A percentile compares a stretch with the other conserved stretches of the same genome.
These are phyloP conservation scores for Sebastes reedi DNA, from an alignment of 2,797 vertebrate genomes.

Conservation along the genomic window DNA sequence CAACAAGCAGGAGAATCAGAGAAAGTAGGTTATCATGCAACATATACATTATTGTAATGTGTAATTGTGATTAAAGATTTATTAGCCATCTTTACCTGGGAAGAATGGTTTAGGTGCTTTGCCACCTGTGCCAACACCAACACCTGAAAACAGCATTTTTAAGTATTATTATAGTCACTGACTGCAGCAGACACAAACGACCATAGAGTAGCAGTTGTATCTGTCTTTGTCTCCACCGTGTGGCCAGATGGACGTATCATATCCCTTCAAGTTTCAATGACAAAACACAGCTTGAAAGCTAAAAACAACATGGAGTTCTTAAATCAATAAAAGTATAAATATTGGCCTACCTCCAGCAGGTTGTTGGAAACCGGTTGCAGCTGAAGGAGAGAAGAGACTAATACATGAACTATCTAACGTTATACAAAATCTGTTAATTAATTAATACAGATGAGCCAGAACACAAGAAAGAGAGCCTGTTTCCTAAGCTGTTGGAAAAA, in stretches of 20 bases:
- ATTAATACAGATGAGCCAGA: not conserved
- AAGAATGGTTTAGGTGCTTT: conserved; percentile 71
- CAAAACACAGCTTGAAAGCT: not conserved
- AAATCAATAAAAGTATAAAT: not conserved
- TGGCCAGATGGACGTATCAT: conserved; percentile 27
- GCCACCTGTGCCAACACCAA: conserved; percentile 48
- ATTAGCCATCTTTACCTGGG: conserved; percentile 58
- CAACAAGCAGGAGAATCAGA: not conserved
- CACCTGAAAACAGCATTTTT: conserved; percentile 49
- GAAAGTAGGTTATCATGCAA: not conserved
- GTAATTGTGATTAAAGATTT: not conserved
- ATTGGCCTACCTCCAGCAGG: conserved; percentile 26
- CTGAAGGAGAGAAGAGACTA: conserved; percentile 32
- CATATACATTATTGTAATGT: not conserved
- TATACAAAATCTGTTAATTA: not conserved
- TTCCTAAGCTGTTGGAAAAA: not conserved
- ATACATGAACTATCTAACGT: not conserved
- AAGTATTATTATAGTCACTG: not conserved
- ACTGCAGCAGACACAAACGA: not conserved
- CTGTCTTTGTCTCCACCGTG: conserved; percentile 59
- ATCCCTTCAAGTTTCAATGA: not conserved
- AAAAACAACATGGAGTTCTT: not conserved
- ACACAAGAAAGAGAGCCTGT: not conserved
- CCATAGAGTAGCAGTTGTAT: not conserved
- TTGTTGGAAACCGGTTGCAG: conserved; percentile 37